Evolutionary conservation across 2,888 invertebrate species (phyloP), one percentile per base, ranked within the genome.

Genomic region (Tubulanus polymorphus): DNA sequence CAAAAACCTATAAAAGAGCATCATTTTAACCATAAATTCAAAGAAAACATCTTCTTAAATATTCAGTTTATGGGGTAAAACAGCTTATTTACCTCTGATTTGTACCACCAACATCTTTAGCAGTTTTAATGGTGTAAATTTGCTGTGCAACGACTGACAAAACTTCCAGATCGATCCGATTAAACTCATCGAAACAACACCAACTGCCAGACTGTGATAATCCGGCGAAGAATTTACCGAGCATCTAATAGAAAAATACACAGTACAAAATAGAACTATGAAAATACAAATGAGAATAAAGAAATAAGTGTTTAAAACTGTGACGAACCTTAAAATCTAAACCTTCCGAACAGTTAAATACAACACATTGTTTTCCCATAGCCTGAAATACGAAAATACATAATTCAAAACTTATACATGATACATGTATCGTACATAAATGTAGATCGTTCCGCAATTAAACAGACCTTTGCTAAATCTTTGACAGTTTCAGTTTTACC

Each of bases 111-210:
- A 68, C 60, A 58, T 78, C 78, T 60, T 79, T 79, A 37, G 78
- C 79, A 2, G 73, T 63, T 62, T 78, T 78, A 51, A 79, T 78
- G n/a, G 77, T 75, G 23, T 71, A 73, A 26, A 79, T 73, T 66
- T 79, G 79, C 59, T 78, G 76, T 5, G 79, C 77, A 3, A 79
- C 77, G 15, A 79, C 78, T 5, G 78, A 78, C 63, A 79, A 56
- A 2, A 79, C 79, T 62, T 79, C 78, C 18, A 78, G 65, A 55
- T 78, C 78, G 46, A 79, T 78, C 20, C 79, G 66, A 63, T 79
- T 79, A 61, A 79, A 79, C 63, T 79, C 79, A 56, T 79, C 79
- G 67, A 79, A 78, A 60, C 78, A 79, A 51, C 74, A 76, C 78
- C 79, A 78, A 58, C 74, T 73, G 18, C 78, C 78, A 3, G 77